A percentile compares a stretch with the other conserved stretches of the same genome.
These are phyloP conservation scores for Mormyrus lacerda DNA, from an alignment of 2,113 vertebrate species.

Conservation along the genomic window DNA sequence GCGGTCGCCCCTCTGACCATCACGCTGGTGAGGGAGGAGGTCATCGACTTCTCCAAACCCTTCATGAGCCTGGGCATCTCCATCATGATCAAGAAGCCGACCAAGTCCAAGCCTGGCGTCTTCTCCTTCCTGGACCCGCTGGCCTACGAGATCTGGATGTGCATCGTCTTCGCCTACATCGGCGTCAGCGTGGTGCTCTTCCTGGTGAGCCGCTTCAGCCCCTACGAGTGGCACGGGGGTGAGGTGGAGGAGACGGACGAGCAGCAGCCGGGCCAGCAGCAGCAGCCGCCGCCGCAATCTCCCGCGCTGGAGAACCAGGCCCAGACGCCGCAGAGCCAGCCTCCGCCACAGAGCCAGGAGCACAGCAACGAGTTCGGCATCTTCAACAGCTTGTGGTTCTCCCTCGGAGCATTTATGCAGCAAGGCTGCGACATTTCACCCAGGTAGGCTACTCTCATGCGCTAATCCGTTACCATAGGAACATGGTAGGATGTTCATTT, in stretches of 20 bases:
- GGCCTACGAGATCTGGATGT: constrained; percentile 99
- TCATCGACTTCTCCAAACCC: constrained; percentile 97
- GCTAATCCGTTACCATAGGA: not conserved
- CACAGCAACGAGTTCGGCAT: constrained; percentile 93
- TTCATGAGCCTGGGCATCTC: constrained; percentile 98
- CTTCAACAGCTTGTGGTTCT: constrained; percentile 98
- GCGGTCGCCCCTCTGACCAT: constrained; percentile 94
- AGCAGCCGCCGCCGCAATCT: constrained; percentile 15
- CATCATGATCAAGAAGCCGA: constrained; percentile 99
- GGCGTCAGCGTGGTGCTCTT: constrained; percentile 97
- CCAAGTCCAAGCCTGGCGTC: constrained; percentile 94
- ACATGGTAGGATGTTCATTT: not conserved
- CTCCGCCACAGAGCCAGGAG: constrained; percentile 57
- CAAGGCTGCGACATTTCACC: constrained; percentile 99
- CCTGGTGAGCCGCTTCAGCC: constrained; percentile 95
- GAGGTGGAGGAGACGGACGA: constrained; percentile 80
- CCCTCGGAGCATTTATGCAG: constrained; percentile 97
- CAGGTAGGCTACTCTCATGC: constrained; percentile 62
- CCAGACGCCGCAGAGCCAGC: constrained; percentile 57
- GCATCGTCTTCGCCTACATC: constrained; percentile 99
- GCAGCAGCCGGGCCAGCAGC: constrained; percentile 41
- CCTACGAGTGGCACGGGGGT: constrained; percentile 88
- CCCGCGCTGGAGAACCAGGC: constrained; percentile 25
- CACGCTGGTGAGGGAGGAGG: constrained; percentile 92
- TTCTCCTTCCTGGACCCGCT: constrained; percentile 98